Evolutionary conservation across 2,113 vertebrate species (phyloP), one percentile per base, ranked within the genome.

Genomic region (Spizaetus ornatus): DNA sequence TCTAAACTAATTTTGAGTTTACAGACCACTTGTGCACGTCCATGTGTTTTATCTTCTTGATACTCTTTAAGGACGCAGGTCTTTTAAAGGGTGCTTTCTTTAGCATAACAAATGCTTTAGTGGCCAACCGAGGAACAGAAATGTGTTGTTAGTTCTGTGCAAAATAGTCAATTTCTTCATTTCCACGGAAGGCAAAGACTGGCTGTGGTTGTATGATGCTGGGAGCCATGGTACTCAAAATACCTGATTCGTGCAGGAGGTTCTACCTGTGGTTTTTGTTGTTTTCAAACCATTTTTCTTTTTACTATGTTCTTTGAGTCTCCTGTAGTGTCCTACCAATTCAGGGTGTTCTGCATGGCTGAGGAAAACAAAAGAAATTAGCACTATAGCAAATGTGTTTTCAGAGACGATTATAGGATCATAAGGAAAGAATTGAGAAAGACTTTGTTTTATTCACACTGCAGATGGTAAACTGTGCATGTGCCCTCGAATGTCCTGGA

Each of bases 211-310:
- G 26, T 50, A 9, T 43, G 27, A n/a, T 31, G 47, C 40, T 47
- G 55, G 47, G 25, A 55, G 29, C 27, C 20, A 10, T 31, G 40
- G 40, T 42, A 42, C 10, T 84, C 56, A 63, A 77, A 83, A 40
- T 31, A 45, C 23, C 10, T 1, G 1, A 16, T 62, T 55, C 0
- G 0, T 40, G 47, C 47, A 26, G 47, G 53, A 40, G 40, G 48
- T 84, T 32, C 55, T 55, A 42, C 20, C 13, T 55, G 38, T 16
- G 25, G 1, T 13, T 83, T 77, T 45, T 45, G 10, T 82, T 55
- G 10, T 29, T 76, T 62, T 69, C 40, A 53, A 61, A 61, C 8
- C 8, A 53, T 45, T 76, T 70, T 52, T 69, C 47, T 29, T 76
- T 61, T 77, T 70, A 21, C 31, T 90, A 13, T 38, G 45, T 36